Base-by-base conservation (phyloP, 2,797 vertebrate genomes). In the Peromyscus eremicus region DNA sequence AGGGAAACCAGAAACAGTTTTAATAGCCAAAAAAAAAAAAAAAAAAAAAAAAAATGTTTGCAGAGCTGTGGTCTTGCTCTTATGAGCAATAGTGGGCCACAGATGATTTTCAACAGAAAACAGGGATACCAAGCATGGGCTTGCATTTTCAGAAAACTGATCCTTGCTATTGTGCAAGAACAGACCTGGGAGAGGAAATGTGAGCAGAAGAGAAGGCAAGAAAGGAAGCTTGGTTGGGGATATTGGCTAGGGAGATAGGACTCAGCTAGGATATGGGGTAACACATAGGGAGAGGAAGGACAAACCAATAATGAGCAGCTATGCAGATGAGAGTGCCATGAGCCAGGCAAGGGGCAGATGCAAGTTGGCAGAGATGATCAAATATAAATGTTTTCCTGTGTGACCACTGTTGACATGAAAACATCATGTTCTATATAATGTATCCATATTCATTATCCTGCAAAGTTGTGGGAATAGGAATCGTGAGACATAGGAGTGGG, bases 261-360 rank as follows among this genome's bases (percentile, higher is more conserved):
- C 32, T 19, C 11, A 49, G 64, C 3, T 2, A 14, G 64, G 17
- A 16, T 0, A 2, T 19, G 2, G 4, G 0, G 70, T 12, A 9
- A 29, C 75, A 71, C 0, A 1, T 2, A 11, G 16, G 2, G 32
- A 1, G 10, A 66, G 40, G 16, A 32, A 55, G 13, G 52, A 37
- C 16, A 14, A 0, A 0, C 2, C 37, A 8, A 19, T 57, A 34
- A n/a, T 0, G 4, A 89, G 23, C 25, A 40, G 5, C 60, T 81
- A 32, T 32, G 43, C 0, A 60, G 23, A 52, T 0, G 21, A 57
- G 9, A 4, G 5, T 19, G 25, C 4, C 32, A 21, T 0, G 40
- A n/a, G 23, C 25, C 25, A 19, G 25, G 34, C 32, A 37, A n/a
- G 2, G n/a, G 17, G 19, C 16, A 10, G 16, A 27, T 0, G 6